Evolutionary conservation across 2,888 invertebrate genomes (phyloP).

Genomic region (Drosophila anomelani): DNA sequence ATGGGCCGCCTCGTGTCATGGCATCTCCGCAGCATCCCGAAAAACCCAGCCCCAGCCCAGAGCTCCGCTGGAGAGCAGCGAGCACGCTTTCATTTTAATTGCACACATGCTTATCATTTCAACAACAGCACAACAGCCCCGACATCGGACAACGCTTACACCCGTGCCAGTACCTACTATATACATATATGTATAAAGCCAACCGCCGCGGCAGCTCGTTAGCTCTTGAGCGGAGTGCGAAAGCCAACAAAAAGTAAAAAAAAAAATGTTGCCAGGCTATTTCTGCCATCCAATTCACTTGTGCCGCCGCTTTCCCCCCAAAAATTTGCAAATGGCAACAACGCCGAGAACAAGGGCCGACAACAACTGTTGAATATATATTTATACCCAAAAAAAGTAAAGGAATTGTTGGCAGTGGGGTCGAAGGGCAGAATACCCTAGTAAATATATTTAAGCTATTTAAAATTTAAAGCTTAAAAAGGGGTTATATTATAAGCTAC

Average conservation of each 20-base stretch:
- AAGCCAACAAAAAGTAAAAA: constrained; percentile 2
- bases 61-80: constrained; percentile 43
- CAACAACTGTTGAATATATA: constrained; percentile 70
- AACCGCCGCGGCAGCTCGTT: constrained; percentile 58
- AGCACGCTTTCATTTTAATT: constrained; percentile 80
- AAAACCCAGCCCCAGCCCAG: constrained; percentile 36
- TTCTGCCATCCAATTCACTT: constrained; percentile 63
- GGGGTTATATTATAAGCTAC: not conserved
- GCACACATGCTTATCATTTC: constrained; percentile 81
- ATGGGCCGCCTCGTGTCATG: constrained; percentile 52
- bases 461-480: not conserved
- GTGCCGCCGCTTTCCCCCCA: constrained; percentile 4
- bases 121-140: constrained; percentile 71
- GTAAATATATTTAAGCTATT: not conserved
- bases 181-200: constrained; percentile 11
- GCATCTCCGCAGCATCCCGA: constrained; percentile 3
- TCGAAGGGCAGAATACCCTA: not conserved
- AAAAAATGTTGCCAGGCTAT: constrained; percentile 58
- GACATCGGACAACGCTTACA: constrained; percentile 15
- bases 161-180: constrained; percentile 9
- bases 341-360: constrained; percentile 36
- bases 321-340: constrained; percentile 56
- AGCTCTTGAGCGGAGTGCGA: constrained; percentile 48
- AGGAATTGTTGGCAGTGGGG: not conserved
- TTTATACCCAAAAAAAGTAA: constrained; percentile 12